Conservation (phyloP, 2,113 vertebrate genomes). For the Delphinapterus leucas region DNA sequence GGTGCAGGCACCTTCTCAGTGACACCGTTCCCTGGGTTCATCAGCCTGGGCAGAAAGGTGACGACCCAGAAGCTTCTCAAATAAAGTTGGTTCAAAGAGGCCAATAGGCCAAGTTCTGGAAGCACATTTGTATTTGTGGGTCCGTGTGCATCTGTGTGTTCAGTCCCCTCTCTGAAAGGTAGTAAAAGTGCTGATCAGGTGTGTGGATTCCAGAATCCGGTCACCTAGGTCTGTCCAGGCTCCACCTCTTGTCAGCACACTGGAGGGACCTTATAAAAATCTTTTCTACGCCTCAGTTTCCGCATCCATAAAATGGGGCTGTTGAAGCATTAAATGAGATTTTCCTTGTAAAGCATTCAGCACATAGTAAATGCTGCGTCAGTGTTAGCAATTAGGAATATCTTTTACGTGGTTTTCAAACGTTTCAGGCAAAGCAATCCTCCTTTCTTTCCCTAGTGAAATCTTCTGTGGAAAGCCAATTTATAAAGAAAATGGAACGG, state of each 20-base stretch:
- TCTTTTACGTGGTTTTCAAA: not conserved
- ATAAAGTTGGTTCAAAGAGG: not conserved
- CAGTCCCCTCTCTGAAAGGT: not conserved
- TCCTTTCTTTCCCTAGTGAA: not conserved
- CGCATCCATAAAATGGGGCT: not conserved
- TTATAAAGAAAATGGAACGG: not conserved
- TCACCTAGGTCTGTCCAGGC: rapidly evolving
- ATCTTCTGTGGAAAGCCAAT: not conserved
- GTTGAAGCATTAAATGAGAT: not conserved
- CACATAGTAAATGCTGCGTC: not conserved
- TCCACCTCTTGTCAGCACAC: not conserved
- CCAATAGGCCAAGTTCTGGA: not conserved
- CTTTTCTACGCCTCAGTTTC: not conserved
- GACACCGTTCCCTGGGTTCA: not conserved
- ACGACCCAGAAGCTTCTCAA: not conserved
- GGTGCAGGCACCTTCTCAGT: not conserved
- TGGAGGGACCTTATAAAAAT: not conserved
- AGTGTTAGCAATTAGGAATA: not conserved
- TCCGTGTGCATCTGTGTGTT: not conserved
- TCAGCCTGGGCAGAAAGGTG: not conserved
- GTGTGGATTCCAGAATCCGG: not conserved
- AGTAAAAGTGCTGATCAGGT: not conserved
- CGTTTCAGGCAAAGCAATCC: not conserved
- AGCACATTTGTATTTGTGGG: not conserved
- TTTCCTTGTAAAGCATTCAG: not conserved